Evolutionary conservation across 2,113 vertebrate genomes (phyloP), one percentile per base, ranked within the genome.

Genomic region (Patagioenas fasciata): DNA sequence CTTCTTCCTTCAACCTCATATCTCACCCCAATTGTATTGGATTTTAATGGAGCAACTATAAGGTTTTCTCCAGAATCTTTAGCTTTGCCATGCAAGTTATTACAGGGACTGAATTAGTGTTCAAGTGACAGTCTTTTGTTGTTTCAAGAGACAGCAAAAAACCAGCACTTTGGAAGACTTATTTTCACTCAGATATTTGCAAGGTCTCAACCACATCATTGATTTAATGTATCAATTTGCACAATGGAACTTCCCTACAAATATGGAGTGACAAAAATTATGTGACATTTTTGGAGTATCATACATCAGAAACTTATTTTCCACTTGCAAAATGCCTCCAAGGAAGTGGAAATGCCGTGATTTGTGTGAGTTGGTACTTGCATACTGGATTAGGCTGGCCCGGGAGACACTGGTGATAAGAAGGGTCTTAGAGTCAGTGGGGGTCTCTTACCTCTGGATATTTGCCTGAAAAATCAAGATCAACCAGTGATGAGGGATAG

Each of bases 1-100:
- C 57, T 40, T 81, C 38, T 47, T 36, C 12, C 11, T 5, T 25
- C 11, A 53, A 0, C 12, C 28, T 58, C 0, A 0, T 16, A 36
- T 18, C 44, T 83, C 61, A 13, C 56, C 51, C 15, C 8, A 15
- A 0, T 6, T 70, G 24, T 73, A 34, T 17, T 50, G n/a, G 34
- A 20, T 57, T 89, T 84, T 50, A 80, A 29, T 23, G 36, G 44
- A 57, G 12, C 24, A 85, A 47, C 31, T 18, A 8, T 5, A 20
- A 72, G 4, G 9, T 53, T 65, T 79, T 18, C 44, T 61, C 18
- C 10, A 38, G 60, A 29, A 80, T 57, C 24, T 78, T 71, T 31
- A 64, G 31, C 53, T 92, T 20, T 51, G 48, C 24, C n/a, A 16
- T 12, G 2, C 2, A 25, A 64, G 38, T 31, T 56, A 31, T 9